Evolutionary conservation across 2,113 vertebrate species (phyloP), one percentile per base, ranked within the genome.

Genomic region (Takifugu flavidus): DNA sequence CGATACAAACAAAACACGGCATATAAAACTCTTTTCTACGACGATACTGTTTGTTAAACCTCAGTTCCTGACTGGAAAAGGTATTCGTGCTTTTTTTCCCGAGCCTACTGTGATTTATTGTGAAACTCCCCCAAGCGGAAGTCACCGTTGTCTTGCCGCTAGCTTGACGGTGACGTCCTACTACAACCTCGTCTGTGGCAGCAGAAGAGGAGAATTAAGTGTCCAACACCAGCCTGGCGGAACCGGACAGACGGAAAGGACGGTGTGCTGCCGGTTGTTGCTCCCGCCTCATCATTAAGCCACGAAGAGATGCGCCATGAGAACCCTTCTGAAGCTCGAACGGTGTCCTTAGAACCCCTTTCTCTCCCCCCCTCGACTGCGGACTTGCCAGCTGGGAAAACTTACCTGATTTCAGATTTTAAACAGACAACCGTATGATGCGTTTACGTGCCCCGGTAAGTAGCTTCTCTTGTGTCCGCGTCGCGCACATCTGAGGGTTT

Each of bases 371-470:
- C 49, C 34, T 39, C 20, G 34, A 66, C 59, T 0, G 80, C 50
- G 75, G 81, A 86, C 66, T 60, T 70, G 39, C 14, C 60, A 52
- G 52, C 66, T 45, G 62, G 54, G 47, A 51, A 66, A 62, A 78
- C 62, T 74, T 63, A 61, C 58, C 60, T 56, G 75, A 76, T 72
- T 67, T 59, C 56, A 60, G 56, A 69, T 70, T 27, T n/a, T 59
- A 65, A 70, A 59, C 27, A 43, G 62, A 66, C 56, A 67, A 72
- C 28, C 68, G 74, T 74, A 72, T 57, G 69, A 86, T 87, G 85
- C 70, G 72, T 67, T 53, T 61, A 61, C 69, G 56, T 75, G 74
- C 82, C 56, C 70, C 73, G 65, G 90, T 92, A 80, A 89, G 88
- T 91, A 59, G 7, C 51, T 3, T 6, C 34, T 1, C 1, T 10